Evolutionary conservation across 2,797 vertebrate species (phyloP).

Genomic region (Natrix natrix): DNA sequence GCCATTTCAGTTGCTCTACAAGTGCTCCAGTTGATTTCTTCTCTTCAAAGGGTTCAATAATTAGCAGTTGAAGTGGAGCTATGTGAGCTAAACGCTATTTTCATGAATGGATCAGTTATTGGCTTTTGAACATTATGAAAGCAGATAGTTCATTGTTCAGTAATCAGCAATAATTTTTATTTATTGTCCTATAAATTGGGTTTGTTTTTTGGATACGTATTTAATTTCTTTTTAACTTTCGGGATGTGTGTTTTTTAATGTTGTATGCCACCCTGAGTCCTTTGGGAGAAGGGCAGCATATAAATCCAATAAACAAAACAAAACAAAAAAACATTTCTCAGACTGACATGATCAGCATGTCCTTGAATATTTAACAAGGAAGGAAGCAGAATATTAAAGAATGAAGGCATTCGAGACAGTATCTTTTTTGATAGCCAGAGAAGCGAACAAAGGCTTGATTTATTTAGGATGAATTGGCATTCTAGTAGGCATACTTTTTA

Average conservation of each 20-base stretch:
- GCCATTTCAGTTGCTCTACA: neutral
- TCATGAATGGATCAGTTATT: rapidly evolving
- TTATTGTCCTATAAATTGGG: no score
- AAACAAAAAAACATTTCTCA: neutral
- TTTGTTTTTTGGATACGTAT: no score
- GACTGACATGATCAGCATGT: neutral
- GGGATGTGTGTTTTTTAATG: no score
- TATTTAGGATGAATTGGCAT: no score
- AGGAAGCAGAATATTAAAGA: neutral
- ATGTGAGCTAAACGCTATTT: neutral
- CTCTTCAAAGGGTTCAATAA: constrained; percentile 20
- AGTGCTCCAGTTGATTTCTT: constrained; percentile 3
- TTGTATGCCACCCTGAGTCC: no score
- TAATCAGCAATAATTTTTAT: neutral
- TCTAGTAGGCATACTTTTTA: no score
- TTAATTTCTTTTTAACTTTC: no score
- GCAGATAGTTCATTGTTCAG: neutral
- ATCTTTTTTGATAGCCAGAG: neutral
- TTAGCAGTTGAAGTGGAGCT: neutral
- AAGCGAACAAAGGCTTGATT: no score
- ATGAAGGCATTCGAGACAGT: neutral
- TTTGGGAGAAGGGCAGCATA: no score
- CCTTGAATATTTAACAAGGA: neutral
- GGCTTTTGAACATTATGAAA: neutral
- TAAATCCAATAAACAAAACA: no score